Evolutionary conservation across 2,113 vertebrate genomes (phyloP).

Genomic region (Lipotes vexillifer): DNA sequence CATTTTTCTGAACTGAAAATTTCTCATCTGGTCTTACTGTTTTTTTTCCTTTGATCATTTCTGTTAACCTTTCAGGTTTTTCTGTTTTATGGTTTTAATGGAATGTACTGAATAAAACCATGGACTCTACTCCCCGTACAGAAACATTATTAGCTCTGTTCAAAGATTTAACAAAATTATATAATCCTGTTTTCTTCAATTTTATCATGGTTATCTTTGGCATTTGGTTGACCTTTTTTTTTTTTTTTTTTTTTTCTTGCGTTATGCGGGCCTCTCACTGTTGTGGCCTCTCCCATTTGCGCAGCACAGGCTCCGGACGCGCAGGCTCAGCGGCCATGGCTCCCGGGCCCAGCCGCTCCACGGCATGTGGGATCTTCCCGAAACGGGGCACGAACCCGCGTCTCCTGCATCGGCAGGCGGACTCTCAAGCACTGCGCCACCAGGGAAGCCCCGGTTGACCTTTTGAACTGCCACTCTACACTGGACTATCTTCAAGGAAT

Average conservation of each 20-base stretch:
- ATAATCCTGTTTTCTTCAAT: background rate
- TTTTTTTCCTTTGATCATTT: background rate
- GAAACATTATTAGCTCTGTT: background rate
- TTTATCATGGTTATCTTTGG: background rate
- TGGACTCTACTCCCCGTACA: background rate
- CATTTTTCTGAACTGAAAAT: background rate
- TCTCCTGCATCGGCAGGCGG: too few species aligned
- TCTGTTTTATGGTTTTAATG: background rate
- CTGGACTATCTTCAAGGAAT: background rate
- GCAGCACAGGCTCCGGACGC: too few species aligned
- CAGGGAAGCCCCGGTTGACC: too few species aligned
- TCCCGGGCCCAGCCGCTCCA: too few species aligned
- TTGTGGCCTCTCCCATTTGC: too few species aligned
- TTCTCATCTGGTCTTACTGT: background rate
- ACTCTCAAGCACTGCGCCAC: too few species aligned
- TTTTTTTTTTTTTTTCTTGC: too few species aligned
- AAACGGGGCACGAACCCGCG: too few species aligned
- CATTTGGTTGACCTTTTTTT: background rate
- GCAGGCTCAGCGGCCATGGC: too few species aligned
- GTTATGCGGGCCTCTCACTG: too few species aligned
- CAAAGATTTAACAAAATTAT: slow-evolving; percentile 5
- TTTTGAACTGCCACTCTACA: background rate
- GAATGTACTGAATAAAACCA: background rate
- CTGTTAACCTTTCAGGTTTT: background rate
- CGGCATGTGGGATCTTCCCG: too few species aligned